phyloP scores from a whole-genome alignment of 2,797 vertebrate genomes.

The Eulemur mongoz region DNA sequence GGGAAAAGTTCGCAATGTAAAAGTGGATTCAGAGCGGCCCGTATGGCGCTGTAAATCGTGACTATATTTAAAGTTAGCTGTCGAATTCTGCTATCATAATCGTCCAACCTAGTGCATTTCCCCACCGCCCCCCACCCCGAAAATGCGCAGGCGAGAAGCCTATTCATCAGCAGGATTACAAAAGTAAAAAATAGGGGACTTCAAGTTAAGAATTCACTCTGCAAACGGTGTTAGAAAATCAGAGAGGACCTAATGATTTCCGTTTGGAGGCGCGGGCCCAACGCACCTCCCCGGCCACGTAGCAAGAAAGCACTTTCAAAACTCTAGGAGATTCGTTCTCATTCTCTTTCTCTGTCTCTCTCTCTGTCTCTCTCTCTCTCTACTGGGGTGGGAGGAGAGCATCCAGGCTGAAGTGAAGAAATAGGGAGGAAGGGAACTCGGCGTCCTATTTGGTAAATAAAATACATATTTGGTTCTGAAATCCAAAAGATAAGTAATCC shows the following conservation, averaged over 20 bases:
- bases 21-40: slow-evolving; percentile 11
- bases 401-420: not conserved
- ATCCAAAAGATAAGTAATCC: slow-evolving; percentile 77
- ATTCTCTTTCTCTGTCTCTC: not conserved
- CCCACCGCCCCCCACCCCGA: slow-evolving; percentile 54
- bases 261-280: slow-evolving; percentile 32
- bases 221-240: slow-evolving; percentile 59
- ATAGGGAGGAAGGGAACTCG: slow-evolving; percentile 54
- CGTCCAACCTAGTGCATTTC: slow-evolving; percentile 51
- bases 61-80: slow-evolving; percentile 69
- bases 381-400: not conserved
- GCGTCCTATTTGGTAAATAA: slow-evolving; percentile 77
- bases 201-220: slow-evolving; percentile 35
- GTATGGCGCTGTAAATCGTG: slow-evolving; percentile 71
- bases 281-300: slow-evolving; percentile 50
- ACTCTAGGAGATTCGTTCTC: slow-evolving; percentile 35
- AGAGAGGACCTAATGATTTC: slow-evolving; percentile 64
- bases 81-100: slow-evolving; percentile 32
- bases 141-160: slow-evolving; percentile 71
- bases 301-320: slow-evolving; percentile 60
- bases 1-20: slow-evolving; percentile 32
- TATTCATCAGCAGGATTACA: slow-evolving; percentile 67
- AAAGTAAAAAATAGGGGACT: slow-evolving; percentile 70
- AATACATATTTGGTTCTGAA: slow-evolving; percentile 77
- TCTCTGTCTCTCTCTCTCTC: not conserved